Evolutionary conservation across 2,888 invertebrate species (phyloP).

Genomic region (Leptinotarsa juncta): DNA sequence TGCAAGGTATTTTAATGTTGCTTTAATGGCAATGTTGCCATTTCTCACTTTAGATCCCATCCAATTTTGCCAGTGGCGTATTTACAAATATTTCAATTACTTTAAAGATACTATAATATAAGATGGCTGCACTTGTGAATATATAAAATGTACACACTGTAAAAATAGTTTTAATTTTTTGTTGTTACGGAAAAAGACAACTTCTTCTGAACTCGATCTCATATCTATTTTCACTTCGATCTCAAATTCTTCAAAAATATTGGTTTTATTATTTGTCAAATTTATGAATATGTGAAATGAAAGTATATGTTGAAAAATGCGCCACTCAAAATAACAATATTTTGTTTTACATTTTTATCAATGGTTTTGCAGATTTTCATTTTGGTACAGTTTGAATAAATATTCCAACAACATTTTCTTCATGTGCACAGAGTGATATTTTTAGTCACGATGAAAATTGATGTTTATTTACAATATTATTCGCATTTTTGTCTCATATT

Average conservation of each 20-base stretch:
- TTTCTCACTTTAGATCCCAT: conserved; percentile 19
- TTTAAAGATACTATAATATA: too few relatives aligned
- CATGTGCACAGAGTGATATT: neutral
- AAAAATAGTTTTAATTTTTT: neutral
- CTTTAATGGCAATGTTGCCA: conserved; percentile 29
- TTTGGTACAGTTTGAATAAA: neutral
- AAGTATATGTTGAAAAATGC: neutral
- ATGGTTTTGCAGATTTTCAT: neutral
- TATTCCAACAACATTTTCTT: neutral
- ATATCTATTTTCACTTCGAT: neutral
- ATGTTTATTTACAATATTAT: neutral
- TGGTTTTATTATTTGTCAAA: too few relatives aligned
- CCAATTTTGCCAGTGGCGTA: conserved; percentile 4
- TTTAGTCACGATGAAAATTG: neutral
- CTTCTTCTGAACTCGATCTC: neutral
- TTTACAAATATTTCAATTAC: neutral
- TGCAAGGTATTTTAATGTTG: conserved; percentile 32
- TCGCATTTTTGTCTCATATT: neutral
- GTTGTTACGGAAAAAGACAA: neutral
- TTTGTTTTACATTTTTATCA: conserved; percentile 6
- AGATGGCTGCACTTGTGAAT: neutral
- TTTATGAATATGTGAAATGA: neutral
- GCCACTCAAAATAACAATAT: conserved; percentile 17
- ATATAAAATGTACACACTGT: neutral
- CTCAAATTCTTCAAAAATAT: neutral